phyloP scores from a whole-genome alignment of 1,140 invertebrate species.

The Psilanteris sp. region DNA sequence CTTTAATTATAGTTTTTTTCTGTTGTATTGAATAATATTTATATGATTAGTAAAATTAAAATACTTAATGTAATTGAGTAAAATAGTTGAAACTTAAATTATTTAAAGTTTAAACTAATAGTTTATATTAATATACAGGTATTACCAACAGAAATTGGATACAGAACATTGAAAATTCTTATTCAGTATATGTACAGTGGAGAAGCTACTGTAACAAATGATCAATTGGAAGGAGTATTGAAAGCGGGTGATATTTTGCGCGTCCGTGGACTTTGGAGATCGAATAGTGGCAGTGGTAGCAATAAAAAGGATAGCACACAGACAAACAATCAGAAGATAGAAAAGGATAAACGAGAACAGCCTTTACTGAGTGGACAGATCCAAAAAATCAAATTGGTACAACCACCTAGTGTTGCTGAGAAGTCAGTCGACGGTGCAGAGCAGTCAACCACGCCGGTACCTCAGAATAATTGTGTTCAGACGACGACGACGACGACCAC shows the following conservation, averaged over 20 bases:
- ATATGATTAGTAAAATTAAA: too few relatives aligned
- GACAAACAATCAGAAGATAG: constrained; percentile 74
- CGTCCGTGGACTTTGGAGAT: constrained; percentile 85
- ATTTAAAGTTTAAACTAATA: too few relatives aligned
- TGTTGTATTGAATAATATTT: too few relatives aligned
- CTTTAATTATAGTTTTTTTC: too few relatives aligned
- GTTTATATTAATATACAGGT: too few relatives aligned
- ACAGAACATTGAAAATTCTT: constrained; percentile 87
- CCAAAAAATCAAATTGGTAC: constrained; percentile 77
- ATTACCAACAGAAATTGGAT: constrained; percentile 89
- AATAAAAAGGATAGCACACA: constrained; percentile 80
- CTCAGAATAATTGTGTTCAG: constrained; percentile 40
- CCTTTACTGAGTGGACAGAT: constrained; percentile 71
- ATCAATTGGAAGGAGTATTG: constrained; percentile 88
- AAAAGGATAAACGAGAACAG: constrained; percentile 70
- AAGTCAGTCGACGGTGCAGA: constrained; percentile 66
- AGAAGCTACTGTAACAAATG: constrained; percentile 91
- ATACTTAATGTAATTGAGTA: too few relatives aligned
- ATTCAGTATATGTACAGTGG: constrained; percentile 94
- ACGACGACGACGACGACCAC: constrained; percentile 29
- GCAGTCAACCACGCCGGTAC: constrained; percentile 35
- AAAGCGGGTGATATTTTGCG: constrained; percentile 89
- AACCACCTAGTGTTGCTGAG: constrained; percentile 67
- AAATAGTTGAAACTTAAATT: too few relatives aligned
- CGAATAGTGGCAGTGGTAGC: constrained; percentile 75